These are phyloP conservation scores for Hycleus phaleratus DNA, from an alignment of 1,140 invertebrate genomes.

Conservation along the genomic window DNA sequence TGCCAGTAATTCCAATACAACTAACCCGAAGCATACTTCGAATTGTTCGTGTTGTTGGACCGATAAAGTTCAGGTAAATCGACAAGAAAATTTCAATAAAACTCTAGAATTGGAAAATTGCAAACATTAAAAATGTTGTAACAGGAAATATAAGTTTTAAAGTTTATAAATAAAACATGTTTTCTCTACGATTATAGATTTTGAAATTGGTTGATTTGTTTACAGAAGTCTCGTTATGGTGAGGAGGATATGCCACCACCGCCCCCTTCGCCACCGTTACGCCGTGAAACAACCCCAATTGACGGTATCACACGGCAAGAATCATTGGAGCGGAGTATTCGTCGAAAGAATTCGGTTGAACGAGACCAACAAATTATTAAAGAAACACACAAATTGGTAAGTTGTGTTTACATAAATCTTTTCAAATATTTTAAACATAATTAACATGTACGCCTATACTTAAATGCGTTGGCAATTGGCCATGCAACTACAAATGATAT, in stretches of 20 bases:
- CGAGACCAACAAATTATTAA: slow-evolving; percentile 26
- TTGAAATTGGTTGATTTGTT: slow-evolving; percentile 8
- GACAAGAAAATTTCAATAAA: too few relatives aligned
- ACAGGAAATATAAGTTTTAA: too few relatives aligned
- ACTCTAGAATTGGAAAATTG: too few relatives aligned
- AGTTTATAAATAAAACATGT: too few relatives aligned
- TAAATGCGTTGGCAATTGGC: too few relatives aligned
- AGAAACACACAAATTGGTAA: slow-evolving; percentile 24
- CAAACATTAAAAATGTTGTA: too few relatives aligned
- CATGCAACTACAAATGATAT: neutral
- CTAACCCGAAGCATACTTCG: slow-evolving; percentile 21
- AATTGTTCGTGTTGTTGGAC: slow-evolving; percentile 40
- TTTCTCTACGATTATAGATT: too few relatives aligned
- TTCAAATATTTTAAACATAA: too few relatives aligned
- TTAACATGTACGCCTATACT: too few relatives aligned
- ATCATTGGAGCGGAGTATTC: slow-evolving; percentile 29
- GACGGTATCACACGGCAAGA: slow-evolving; percentile 31
- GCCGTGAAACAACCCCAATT: slow-evolving; percentile 33
- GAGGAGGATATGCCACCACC: slow-evolving; percentile 50
- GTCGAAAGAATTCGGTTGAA: slow-evolving; percentile 28
- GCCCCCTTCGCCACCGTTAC: slow-evolving; percentile 43
- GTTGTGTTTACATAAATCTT: neutral
- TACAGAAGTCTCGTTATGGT: slow-evolving; percentile 50
- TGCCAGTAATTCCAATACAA: neutral
- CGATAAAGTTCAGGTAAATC: slow-evolving; percentile 33